Base-by-base conservation (phyloP, 1,140 invertebrate species). In the Apis dorsata region DNA sequence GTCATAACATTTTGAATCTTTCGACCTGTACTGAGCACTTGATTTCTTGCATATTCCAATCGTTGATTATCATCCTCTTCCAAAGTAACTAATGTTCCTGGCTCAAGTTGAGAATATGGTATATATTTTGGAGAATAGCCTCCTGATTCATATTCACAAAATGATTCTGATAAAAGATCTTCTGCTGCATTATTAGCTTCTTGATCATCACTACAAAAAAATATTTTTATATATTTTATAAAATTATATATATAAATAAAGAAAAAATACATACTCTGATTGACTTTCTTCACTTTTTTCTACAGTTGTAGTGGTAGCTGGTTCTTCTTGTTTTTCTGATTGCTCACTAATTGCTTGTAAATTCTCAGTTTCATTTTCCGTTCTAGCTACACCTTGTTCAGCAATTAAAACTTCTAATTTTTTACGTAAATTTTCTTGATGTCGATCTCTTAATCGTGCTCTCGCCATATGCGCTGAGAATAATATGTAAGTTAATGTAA, bases 401-500 rank as follows among this genome's bases (percentile, higher is more conserved):
- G 97, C 96, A 93, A 99, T 99, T 5, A 99, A 95, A 72, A 98
- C 95, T 91, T 97, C 96, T 79, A 99, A 94, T 94, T 99, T 99
- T 88, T 97, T 95, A 65, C 96, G 95, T n/a, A 99, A 94, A 92
- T 98, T 98, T 83, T 97, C 96, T 93, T 99, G 97, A 94, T 99
- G 99, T 15, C 97, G 94, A 94, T 99, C 98, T 82, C 98, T 95
- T 2, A 99, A 95, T 60, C 99, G 94, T 9, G 98, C 98, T 87
- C 98, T 95, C 0, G 99, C 98, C 96, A 99, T 99, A 93, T 99
- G 98, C 10, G 98, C 98, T 96, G 91, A 65, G 19, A 28, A 82
- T 70, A n/a, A 44, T 44, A 44, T 44, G 5, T 44, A 44, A 44
- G 12, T 51, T 82, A 1, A 2, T 79, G 49, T 55, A 71, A 81